Base-by-base conservation (phyloP, 2,113 vertebrate genomes). In the Arothron firmamentum region DNA sequence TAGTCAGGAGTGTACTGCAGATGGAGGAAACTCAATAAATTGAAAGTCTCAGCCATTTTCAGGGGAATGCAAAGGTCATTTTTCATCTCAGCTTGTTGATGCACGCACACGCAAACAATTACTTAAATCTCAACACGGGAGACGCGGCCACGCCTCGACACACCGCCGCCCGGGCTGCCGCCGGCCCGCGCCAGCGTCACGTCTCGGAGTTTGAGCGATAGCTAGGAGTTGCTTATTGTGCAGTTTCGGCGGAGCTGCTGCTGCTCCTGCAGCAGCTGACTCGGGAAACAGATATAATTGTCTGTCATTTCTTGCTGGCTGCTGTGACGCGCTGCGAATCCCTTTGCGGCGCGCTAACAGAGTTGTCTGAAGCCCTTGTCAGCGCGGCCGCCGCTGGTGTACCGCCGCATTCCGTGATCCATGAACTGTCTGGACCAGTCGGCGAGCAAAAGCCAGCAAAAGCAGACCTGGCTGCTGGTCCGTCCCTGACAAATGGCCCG, bases 231-330 rank as follows among this genome's bases (percentile, higher is more conserved):
- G 79, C 82, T 87, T 78, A 87, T 82, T 61, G 58, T 74, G 80
- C 82, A 68, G 25, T 84, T 87, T 83, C 85, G 76, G 74, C 13
- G 28, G 76, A 86, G 80, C 65, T n/a, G n/a, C n/a, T n/a, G n/a
- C n/a, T n/a, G 79, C 72, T 61, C 72, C 63, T 66, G 82, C 81
- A 72, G 75, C 73, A 66, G 82, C 85, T 80, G 85, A 84, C 68
- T 64, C 55, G 74, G 75, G 77, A 64, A 80, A 78, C 65, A 63
- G 78, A 72, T 83, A 85, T 87, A 86, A 86, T 83, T 82, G 79
- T 85, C 72, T 83, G 75, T 84, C 81, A 47, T 52, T 84, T 67
- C 81, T 87, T 38, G 78, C 85, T 82, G 83, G 78, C 79, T 56
- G 74, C 77, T 67, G 63, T 83, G 79, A 81, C 82, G 73, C 63